A percentile compares a stretch with the other conserved stretches of the same genome.
These are phyloP conservation scores for Mizuhopecten yessoensis DNA, from an alignment of 1,140 invertebrate genomes.

Conservation along the genomic window DNA sequence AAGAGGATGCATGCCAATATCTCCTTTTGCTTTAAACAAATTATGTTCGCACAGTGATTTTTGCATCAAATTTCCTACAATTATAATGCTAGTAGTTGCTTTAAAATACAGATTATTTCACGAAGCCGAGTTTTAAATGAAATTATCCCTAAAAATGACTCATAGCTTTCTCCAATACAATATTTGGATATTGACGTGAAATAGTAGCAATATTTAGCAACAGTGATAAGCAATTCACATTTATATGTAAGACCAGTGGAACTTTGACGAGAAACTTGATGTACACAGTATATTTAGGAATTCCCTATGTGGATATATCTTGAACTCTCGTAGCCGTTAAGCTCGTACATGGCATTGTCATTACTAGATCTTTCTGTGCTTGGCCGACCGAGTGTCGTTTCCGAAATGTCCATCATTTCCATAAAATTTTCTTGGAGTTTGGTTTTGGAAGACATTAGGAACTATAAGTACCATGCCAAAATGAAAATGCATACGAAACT, in stretches of 20 bases:
- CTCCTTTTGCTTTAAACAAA: background rate
- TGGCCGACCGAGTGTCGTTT: background rate
- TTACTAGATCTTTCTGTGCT: too few species aligned
- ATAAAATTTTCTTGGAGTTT: background rate
- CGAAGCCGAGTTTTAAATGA: background rate
- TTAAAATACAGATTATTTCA: background rate
- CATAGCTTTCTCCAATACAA: too few species aligned
- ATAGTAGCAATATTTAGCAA: background rate
- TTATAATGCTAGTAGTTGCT: background rate
- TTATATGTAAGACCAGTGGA: too few species aligned
- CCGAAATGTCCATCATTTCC: background rate
- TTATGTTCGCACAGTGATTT: background rate
- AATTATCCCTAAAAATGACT: background rate
- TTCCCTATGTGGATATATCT: background rate
- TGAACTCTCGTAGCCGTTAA: background rate
- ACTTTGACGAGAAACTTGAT: background rate
- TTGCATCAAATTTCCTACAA: background rate
- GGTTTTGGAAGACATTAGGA: too few species aligned
- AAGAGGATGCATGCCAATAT: background rate
- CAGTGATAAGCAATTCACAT: background rate
- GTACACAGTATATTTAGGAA: background rate
- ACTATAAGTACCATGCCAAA: background rate
- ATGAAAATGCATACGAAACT: background rate
- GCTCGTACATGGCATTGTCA: too few species aligned
- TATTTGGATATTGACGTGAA: too few species aligned